phyloP scores from a whole-genome alignment of 2,888 invertebrate genomes.

The Phalera bucephala region DNA sequence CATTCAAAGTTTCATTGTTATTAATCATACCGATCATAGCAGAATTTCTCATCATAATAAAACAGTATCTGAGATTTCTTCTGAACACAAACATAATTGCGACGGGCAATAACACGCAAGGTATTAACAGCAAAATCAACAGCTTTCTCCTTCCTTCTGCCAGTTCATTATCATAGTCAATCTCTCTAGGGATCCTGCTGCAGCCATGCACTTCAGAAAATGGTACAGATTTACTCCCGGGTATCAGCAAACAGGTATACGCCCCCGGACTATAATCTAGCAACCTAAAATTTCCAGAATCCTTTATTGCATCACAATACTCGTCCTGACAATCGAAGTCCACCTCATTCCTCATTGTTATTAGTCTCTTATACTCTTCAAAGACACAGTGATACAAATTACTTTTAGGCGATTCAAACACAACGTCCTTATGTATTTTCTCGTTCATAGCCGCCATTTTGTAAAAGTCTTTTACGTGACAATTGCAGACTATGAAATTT shows the following conservation, averaged over 20 bases:
- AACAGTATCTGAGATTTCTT: conserved; percentile 83
- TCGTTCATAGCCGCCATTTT: conserved; percentile 55
- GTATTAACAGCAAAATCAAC: conserved; percentile 40
- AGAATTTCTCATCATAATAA: conserved; percentile 82
- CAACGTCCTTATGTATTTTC: conserved; percentile 1
- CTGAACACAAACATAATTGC: conserved; percentile 47
- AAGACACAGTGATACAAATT: conserved; percentile 43
- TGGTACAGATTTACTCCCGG: conserved; percentile 30
- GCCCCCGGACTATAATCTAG: conserved; percentile 41
- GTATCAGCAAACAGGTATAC: conserved; percentile 47
- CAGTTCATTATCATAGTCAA: conserved; percentile 28
- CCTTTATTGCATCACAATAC: conserved; percentile 20
- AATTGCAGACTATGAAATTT: conserved; percentile 85
- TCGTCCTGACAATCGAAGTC: conserved; percentile 17
- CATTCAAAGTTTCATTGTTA: conserved; percentile 56
- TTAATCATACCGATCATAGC: conserved; percentile 79
- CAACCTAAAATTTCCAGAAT: conserved; percentile 42
- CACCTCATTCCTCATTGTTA: conserved; percentile 34
- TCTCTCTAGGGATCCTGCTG: conserved; percentile 22
- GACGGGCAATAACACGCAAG: conserved; percentile 40
- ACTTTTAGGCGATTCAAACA: neutral
- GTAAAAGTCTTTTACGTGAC: conserved; percentile 76
- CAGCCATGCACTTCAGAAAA: conserved; percentile 44
- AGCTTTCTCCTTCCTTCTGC: conserved; percentile 28
- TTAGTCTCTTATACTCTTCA: conserved; percentile 36